A percentile compares a stretch with the other conserved stretches of the same genome.
Conservation (phyloP, 2,888 invertebrate species). For the Ellobium chinense region DNA sequence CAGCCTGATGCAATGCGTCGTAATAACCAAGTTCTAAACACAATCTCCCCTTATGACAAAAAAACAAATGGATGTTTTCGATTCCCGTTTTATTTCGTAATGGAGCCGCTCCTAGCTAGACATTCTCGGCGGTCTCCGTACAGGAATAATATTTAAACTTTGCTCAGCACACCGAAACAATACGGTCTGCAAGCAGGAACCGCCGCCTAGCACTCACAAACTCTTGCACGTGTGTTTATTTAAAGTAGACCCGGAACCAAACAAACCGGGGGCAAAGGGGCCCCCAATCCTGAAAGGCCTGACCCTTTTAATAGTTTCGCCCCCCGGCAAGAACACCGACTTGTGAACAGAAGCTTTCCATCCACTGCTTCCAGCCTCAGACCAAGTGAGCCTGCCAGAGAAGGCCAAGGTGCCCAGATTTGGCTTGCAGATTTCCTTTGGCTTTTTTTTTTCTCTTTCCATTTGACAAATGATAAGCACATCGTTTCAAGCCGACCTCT, state of each 20-base stretch:
- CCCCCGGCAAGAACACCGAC: background rate
- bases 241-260: constrained; percentile 31
- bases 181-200: background rate
- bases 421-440: too few relatives aligned
- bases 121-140: background rate
- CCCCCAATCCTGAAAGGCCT: background rate
- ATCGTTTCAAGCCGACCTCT: too few relatives aligned
- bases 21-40: too few relatives aligned
- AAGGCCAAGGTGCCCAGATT: too few relatives aligned
- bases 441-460: too few relatives aligned
- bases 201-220: background rate
- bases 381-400: too few relatives aligned
- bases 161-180: background rate
- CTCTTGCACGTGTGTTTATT: constrained; percentile 28
- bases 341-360: constrained; percentile 2
- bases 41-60: too few relatives aligned
- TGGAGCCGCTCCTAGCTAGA: too few relatives aligned
- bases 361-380: background rate
- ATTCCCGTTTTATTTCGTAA: too few relatives aligned
- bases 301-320: constrained; percentile 16
- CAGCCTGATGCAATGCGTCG: too few relatives aligned
- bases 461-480: too few relatives aligned
- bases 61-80: too few relatives aligned
- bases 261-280: background rate
- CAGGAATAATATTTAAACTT: constrained; percentile 13